Base-by-base conservation (phyloP, 2,888 invertebrate species). In the Eristalis arbustorum region DNA sequence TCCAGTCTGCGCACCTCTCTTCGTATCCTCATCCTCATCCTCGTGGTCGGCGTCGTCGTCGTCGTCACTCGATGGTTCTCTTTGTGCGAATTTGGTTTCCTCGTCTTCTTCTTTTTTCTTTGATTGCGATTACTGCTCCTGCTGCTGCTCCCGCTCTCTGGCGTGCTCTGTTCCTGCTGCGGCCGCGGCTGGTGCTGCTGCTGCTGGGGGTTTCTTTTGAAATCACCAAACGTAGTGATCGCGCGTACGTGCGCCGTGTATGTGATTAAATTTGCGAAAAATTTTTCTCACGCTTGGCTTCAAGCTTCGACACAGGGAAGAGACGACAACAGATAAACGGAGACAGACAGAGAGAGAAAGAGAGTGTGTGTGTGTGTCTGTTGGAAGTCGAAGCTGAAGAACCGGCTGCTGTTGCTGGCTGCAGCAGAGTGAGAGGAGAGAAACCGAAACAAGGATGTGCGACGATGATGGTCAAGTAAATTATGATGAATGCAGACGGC, bases 241-340 rank as follows among this genome's bases (percentile, higher is more conserved):
- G 87, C 87, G 78, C 87, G 87, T 87, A 87, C 87, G 87, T 87
- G 87, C 87, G 78, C 83, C 83, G 87, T 82, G 83, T 87, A 83
- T 87, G 83, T 87, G 87, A 83, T 87, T 87, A 83, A 79, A 87
- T 87, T 87, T 83, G 87, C 87, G 83, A 83, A 87, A 74, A 83
- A 56, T 83, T 83, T 87, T 87, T 87, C 87, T 87, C 87, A 87
- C 87, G 87, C 78, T 87, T 87, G 67, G 83, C 75, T 87, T 82
- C 37, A 61, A 31, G 72, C 25, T 28, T 59, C 76, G 67, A 42
- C 42, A 66, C 42, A 22, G 71, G 40, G 31, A 75, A 56, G 71
- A 79, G 78, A 42, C 18, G 61, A 71, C 56, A 18, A 69, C 49
- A n/a, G 42, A 63, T 14, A 42, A 13, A 42, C 25, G 4, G 42